Conservation (phyloP, 2,113 vertebrate species). For the Pelecanoides urinatrix region DNA sequence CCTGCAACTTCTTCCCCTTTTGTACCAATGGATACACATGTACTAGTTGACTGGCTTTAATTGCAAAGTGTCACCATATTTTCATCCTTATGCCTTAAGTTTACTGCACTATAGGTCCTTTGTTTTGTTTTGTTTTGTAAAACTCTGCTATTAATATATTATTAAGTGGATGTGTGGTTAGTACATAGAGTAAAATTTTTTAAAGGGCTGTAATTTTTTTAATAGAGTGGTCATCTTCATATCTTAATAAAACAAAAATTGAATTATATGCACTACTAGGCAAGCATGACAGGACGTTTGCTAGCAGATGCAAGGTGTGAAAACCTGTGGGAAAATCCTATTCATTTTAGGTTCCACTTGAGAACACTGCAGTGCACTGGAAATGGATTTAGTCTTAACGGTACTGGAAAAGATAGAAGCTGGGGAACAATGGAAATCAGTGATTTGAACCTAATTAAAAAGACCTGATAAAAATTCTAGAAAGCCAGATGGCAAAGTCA, state of each 20-base stretch:
- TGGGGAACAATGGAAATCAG: constrained; percentile 70
- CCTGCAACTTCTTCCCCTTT: background rate
- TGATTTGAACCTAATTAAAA: constrained; percentile 77
- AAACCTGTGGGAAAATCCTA: constrained; percentile 67
- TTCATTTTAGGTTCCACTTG: constrained; percentile 68
- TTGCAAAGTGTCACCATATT: background rate
- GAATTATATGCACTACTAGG: constrained; percentile 70
- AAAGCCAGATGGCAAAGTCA: constrained; percentile 73
- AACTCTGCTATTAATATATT: background rate
- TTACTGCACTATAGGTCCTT: background rate
- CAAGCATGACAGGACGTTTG: constrained; percentile 67
- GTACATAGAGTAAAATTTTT: background rate
- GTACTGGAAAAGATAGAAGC: constrained; percentile 42
- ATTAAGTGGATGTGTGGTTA: background rate
- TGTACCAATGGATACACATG: background rate
- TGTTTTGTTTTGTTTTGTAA: background rate
- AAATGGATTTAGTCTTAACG: constrained; percentile 61
- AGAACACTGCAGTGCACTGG: constrained; percentile 37
- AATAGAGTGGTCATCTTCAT: constrained; percentile 66
- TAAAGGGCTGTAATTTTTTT: background rate
- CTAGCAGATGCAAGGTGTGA: constrained; percentile 69
- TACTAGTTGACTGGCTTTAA: background rate
- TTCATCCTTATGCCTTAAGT: background rate
- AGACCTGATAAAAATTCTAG: constrained; percentile 69
- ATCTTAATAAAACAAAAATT: constrained; percentile 79